Evolutionary conservation across 2,113 vertebrate species (phyloP), one percentile per base, ranked within the genome.

Genomic region (Rhagologus leucostigma): DNA sequence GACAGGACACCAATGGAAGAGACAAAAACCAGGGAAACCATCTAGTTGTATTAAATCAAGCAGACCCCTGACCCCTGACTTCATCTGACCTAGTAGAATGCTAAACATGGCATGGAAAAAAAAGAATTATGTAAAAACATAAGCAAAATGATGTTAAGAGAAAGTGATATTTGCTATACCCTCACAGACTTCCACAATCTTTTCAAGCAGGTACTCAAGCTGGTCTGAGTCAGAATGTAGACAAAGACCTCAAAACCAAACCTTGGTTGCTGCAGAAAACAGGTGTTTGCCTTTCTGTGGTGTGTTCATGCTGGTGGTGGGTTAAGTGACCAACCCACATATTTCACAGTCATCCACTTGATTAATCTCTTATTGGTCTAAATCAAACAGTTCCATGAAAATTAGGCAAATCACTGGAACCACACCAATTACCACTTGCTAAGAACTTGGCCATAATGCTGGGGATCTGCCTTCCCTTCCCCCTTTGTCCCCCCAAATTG

Each of bases 21-120:
- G 95, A 98, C 95, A 93, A 91, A 97, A 96, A 93, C 10, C 97
- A 97, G 93, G 96, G 82, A 97, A 98, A 97, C 75, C 83, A 96
- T 97, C 95, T 88, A 96, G 82, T 97, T 97, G 85, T 91, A 95
- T 96, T 98, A 97, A 97, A 98, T 98, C 98, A 98, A 97, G 86
- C 22, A 3, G 56, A 93, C 39, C 32, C 93, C 68, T 89, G 70
- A 87, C 85, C 89, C 86, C 50, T 95, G 95, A 96, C 86, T 97
- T 97, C 88, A 96, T 97, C 73, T 97, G 97, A 96, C 96, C 95
- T 71, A 77, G 88, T 18, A 94, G 73, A 95, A 95, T 93, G 68
- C 56, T 89, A 77, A 97, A 96, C 53, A 87, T 3, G 17, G 78
- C 64, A 97, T 57, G 47, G 95, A 95, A 70, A 50, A 89, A 59